These are phyloP conservation scores for Condylura cristata DNA, from an alignment of 2,113 vertebrate genomes.

Conservation along the genomic window DNA sequence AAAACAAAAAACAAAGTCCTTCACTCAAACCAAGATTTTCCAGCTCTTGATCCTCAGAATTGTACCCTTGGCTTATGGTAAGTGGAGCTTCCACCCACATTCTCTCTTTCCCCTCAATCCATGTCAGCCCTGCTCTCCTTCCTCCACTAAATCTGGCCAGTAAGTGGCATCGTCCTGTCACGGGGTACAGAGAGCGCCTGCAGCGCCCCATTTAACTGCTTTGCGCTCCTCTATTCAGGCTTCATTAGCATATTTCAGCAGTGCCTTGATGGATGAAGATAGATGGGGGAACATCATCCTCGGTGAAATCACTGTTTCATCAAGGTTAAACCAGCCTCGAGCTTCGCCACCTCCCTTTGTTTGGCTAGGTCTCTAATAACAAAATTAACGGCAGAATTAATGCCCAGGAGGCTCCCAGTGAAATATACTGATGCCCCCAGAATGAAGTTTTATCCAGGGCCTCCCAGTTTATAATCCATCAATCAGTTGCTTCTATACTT, in stretches of 20 bases:
- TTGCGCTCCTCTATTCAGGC: constrained; percentile 86
- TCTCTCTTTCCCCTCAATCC: background rate
- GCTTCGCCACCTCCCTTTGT: constrained; percentile 89
- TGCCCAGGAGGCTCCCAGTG: constrained; percentile 22
- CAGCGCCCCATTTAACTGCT: constrained; percentile 94
- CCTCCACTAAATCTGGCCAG: constrained; percentile 84
- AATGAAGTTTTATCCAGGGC: constrained; percentile 58
- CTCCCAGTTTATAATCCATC: constrained; percentile 66
- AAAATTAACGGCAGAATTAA: constrained; percentile 76
- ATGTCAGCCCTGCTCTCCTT: background rate
- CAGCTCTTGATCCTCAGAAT: rapidly evolving
- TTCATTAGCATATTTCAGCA: constrained; percentile 93
- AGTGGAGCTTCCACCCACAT: background rate
- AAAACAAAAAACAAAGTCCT: background rate
- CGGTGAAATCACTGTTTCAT: constrained; percentile 94
- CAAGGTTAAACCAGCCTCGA: constrained; percentile 93
- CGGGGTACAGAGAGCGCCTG: constrained; percentile 87
- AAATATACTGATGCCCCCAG: constrained; percentile 60
- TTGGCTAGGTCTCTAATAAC: constrained; percentile 79
- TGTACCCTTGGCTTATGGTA: background rate
- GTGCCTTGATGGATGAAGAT: constrained; percentile 92
- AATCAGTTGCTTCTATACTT: constrained; percentile 54
- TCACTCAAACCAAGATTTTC: background rate
- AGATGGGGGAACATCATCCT: constrained; percentile 93
- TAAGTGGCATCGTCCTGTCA: constrained; percentile 85